phyloP scores from a whole-genome alignment of 2,888 invertebrate genomes.

The Morpho achilles region DNA sequence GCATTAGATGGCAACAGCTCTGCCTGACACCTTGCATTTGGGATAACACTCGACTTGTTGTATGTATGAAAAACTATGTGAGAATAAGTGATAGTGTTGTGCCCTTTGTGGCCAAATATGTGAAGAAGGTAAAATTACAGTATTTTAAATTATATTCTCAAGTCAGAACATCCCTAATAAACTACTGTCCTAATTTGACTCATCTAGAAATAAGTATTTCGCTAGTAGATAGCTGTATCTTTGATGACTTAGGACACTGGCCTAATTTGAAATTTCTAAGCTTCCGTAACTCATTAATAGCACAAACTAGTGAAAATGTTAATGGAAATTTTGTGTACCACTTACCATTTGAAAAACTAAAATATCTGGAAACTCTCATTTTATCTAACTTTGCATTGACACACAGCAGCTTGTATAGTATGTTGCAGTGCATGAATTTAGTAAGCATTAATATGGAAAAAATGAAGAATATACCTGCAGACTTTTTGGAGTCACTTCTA shows the following conservation, averaged over 20 bases:
- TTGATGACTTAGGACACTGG: slow-evolving; percentile 72
- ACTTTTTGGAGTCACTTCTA: slow-evolving; percentile 68
- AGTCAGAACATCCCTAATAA: slow-evolving; percentile 69
- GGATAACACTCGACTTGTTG: slow-evolving; percentile 73
- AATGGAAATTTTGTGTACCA: slow-evolving; percentile 73
- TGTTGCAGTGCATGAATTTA: slow-evolving; percentile 69
- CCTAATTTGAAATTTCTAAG: slow-evolving; percentile 73
- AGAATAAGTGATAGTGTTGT: slow-evolving; percentile 73
- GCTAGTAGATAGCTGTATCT: slow-evolving; percentile 75
- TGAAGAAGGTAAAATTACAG: slow-evolving; percentile 75
- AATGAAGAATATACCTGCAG: slow-evolving; percentile 75
- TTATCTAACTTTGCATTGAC: slow-evolving; percentile 74
- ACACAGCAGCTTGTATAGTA: slow-evolving; percentile 65
- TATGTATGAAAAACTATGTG: slow-evolving; percentile 76
- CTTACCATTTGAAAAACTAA: slow-evolving; percentile 70
- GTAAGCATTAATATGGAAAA: slow-evolving; percentile 76
- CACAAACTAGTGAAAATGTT: slow-evolving; percentile 63
- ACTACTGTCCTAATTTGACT: slow-evolving; percentile 73
- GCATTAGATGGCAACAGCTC: slow-evolving; percentile 70
- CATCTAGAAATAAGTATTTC: slow-evolving; percentile 78
- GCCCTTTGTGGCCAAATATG: slow-evolving; percentile 73
- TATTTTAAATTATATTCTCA: slow-evolving; percentile 77
- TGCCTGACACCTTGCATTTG: slow-evolving; percentile 72
- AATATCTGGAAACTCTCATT: slow-evolving; percentile 63
- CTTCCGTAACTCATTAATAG: slow-evolving; percentile 73